Conservation (phyloP, 2,797 vertebrate genomes). For the Gadopsis bispinosus region DNA sequence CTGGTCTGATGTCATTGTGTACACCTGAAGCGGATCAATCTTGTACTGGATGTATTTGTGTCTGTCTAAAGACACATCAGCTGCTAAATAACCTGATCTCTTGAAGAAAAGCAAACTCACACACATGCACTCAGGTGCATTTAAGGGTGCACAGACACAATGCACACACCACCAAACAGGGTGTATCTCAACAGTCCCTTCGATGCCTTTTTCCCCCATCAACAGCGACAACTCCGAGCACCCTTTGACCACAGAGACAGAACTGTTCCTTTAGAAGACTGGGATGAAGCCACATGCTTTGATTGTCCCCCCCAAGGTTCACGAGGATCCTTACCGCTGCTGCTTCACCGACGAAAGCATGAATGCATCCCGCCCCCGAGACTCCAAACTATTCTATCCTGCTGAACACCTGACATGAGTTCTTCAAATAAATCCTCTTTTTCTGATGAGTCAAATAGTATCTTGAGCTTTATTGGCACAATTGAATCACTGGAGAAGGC, state of each 20-base stretch:
- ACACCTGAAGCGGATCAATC: slow-evolving; percentile 48
- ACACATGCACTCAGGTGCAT: slow-evolving; percentile 60
- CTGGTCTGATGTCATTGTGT: slow-evolving; percentile 62
- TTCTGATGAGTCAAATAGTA: slow-evolving; percentile 52
- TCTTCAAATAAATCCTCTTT: slow-evolving; percentile 36
- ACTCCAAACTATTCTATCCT: slow-evolving; percentile 34
- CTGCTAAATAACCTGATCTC: slow-evolving; percentile 77
- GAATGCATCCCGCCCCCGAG: slow-evolving; percentile 67
- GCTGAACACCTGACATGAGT: slow-evolving; percentile 49
- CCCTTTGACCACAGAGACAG: slow-evolving; percentile 37
- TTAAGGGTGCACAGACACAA: slow-evolving; percentile 60
- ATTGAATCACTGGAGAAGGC: slow-evolving; percentile 21
- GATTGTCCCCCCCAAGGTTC: slow-evolving; percentile 56
- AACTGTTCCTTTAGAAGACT: slow-evolving; percentile 21
- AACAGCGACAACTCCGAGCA: slow-evolving; percentile 33
- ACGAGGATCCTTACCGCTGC: slow-evolving; percentile 68
- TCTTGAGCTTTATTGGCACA: slow-evolving; percentile 55
- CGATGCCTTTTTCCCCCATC: slow-evolving; percentile 57
- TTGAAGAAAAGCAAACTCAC: slow-evolving; percentile 59
- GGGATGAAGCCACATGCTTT: slow-evolving; percentile 53
- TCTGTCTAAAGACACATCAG: slow-evolving; percentile 66
- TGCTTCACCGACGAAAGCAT: slow-evolving; percentile 82
- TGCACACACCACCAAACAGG: slow-evolving; percentile 55
- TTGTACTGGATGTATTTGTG: slow-evolving; percentile 56
- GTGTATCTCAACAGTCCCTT: slow-evolving; percentile 53